Base-by-base conservation (phyloP, 2,888 invertebrate genomes). In the Ochropleura plecta region DNA sequence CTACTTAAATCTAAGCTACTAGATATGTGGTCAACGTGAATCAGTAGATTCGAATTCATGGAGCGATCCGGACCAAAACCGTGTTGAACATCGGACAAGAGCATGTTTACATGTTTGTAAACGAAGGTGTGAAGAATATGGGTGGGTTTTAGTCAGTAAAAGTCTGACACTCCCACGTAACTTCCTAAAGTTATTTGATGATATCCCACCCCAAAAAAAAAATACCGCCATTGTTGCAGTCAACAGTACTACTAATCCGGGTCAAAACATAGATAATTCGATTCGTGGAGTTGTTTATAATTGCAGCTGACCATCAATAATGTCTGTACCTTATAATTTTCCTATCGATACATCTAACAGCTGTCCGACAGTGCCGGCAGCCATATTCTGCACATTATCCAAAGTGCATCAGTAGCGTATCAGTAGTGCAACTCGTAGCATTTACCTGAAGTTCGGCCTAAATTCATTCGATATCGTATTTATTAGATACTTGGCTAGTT, bases 291-390 rank as follows among this genome's bases (percentile, higher is more conserved):
- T 49, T 18, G 65, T 49, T 49, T 65, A 49, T 40, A 65, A 65
- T 49, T 49, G 18, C 65, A 30, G 18, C 8, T 49, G 12, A 18
- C 30, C 30, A 30, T 48, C 30, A 67, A 62, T 14, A 18, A 67
- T 42, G 57, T 20, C 44, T n/a, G 62, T 55, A 20, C 42, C 16
- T 42, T 67, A 67, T 20, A 67, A 57, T 57, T 42, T 10, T 59
- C 42, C 49, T 40, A 66, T 49, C 48, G n/a, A 65, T 48, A 65
- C 48, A 48, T 48, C 48, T 65, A 48, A 63, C 46, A 20, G 16
- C 20, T 46, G 46, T 16, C 48, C 30, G 48, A 30, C 30, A 12
- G 30, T 12, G 64, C 48, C 46, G 18, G 64, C 18, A 48, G 18
- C 48, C 30, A 6, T 12, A 7, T 30, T 7, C 18, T 18, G n/a